Percentiles rank a stretch among this genome's conserved stretches.
Evolutionary conservation across 2,113 vertebrate genomes (phyloP).

Genomic region (Cyphomyrus plagiostoma): DNA sequence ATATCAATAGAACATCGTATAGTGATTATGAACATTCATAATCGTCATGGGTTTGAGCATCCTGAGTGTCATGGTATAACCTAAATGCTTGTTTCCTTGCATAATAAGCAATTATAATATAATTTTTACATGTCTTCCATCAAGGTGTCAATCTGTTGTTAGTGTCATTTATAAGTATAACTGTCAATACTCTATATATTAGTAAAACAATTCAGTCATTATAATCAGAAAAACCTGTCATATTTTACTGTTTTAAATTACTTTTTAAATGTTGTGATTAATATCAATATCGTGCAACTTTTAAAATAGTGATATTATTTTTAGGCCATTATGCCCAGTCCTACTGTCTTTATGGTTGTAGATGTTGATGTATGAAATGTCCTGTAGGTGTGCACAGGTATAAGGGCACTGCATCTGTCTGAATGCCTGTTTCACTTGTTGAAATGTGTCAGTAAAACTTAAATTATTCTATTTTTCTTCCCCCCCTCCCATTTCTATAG

Average conservation of each 20-base stretch:
- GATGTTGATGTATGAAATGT: background rate
- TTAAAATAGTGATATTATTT: background rate
- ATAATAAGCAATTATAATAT: background rate
- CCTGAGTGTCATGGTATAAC: background rate
- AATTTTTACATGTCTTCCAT: background rate
- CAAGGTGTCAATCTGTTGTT: background rate
- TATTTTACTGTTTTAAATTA: background rate
- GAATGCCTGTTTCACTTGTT: background rate
- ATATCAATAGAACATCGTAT: background rate
- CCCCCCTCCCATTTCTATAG: background rate
- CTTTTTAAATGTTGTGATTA: background rate
- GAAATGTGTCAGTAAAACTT: background rate
- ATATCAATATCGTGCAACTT: background rate
- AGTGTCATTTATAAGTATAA: background rate
- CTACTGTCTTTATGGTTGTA: background rate
- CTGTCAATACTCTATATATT: background rate
- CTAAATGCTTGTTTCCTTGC: background rate
- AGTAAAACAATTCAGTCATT: background rate
- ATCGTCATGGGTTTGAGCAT: background rate
- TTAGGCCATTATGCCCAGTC: background rate
- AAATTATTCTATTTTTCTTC: background rate
- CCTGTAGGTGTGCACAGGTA: background rate
- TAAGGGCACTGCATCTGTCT: background rate
- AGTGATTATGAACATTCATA: background rate
- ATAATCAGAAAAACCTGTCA: background rate